Base-by-base conservation (phyloP, 2,113 vertebrate species). In the Piprites chloris region DNA sequence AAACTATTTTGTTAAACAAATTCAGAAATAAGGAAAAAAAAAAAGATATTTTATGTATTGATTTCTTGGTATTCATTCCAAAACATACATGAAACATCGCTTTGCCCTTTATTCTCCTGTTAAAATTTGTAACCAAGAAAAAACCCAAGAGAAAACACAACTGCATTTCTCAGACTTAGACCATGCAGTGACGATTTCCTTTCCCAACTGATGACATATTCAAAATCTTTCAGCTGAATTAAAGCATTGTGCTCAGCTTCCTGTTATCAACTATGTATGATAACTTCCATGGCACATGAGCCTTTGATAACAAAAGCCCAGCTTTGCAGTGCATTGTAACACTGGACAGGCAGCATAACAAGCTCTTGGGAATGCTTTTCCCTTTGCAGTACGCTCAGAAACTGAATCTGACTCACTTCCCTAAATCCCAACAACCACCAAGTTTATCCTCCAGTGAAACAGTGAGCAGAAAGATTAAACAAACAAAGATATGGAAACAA, bases 221-320 rank as follows among this genome's bases (percentile, higher is more conserved):
- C 96, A 94, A 93, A 96, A 96, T 94, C 95, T 90, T 84, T 66
- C 85, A 95, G 88, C 92, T 92, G 93, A 95, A 96, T 96, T 95
- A 93, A 96, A 93, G 90, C 95, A 96, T 95, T 94, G 95, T 97
- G 83, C 90, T 96, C 69, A 81, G 96, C 96, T 97, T 96, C 96
- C 96, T 96, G 95, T 94, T 97, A 96, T 85, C 95, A 94, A 61
- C 68, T 65, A 52, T 2, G 83, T 92, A 89, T 90, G 96, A 94
- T 94, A 97, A 96, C 96, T 96, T 92, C 9, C 95, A 88, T 56
- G 86, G 92, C 92, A 90, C 90, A 94, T 46, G 92, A 96, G 95
- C 73, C 79, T 81, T 76, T 53, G 77, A 53, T 89, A 96, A 97
- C 96, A 96, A 97, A 97, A 84, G 88, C 27, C 39, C 69, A 46